phyloP scores from a whole-genome alignment of 1,140 invertebrate species.

The Elymnias hypermnestra region DNA sequence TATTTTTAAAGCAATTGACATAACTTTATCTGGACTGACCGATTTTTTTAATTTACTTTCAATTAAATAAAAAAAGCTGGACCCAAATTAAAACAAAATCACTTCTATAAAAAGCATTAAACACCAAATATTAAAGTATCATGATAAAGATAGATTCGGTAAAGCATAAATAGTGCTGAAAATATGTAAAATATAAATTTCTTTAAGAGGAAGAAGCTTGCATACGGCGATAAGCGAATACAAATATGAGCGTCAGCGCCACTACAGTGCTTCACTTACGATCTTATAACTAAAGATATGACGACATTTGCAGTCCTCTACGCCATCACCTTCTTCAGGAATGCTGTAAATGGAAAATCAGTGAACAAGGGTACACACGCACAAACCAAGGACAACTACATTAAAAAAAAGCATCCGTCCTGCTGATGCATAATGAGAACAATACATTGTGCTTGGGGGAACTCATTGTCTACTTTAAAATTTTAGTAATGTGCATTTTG shows the following conservation, averaged over 20 bases:
- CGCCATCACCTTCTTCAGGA: constrained; percentile 85
- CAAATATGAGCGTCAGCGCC: constrained; percentile 8
- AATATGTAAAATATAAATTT: neutral
- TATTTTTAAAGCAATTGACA: too few relatives aligned
- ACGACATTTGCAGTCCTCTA: constrained; percentile 72
- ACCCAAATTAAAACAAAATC: too few relatives aligned
- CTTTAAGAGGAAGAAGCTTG: too few relatives aligned
- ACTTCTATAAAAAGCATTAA: constrained; percentile 12
- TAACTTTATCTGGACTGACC: too few relatives aligned
- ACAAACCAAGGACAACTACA: constrained; percentile 1
- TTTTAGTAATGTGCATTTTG: neutral
- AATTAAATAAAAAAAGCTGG: too few relatives aligned
- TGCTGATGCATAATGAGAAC: constrained; percentile 3
- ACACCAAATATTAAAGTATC: too few relatives aligned
- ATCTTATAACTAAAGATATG: constrained; percentile 76
- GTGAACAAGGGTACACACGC: constrained; percentile 47
- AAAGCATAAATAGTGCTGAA: too few relatives aligned
- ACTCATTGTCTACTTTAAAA: neutral
- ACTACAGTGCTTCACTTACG: constrained; percentile 61
- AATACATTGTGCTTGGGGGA: neutral
- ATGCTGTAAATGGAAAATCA: constrained; percentile 79
- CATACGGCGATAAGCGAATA: neutral
- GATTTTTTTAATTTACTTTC: too few relatives aligned
- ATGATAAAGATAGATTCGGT: too few relatives aligned
- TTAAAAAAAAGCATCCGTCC: constrained; percentile 15